Base-by-base conservation (phyloP, 2,888 invertebrate genomes). In the Adineta ricciae region DNA sequence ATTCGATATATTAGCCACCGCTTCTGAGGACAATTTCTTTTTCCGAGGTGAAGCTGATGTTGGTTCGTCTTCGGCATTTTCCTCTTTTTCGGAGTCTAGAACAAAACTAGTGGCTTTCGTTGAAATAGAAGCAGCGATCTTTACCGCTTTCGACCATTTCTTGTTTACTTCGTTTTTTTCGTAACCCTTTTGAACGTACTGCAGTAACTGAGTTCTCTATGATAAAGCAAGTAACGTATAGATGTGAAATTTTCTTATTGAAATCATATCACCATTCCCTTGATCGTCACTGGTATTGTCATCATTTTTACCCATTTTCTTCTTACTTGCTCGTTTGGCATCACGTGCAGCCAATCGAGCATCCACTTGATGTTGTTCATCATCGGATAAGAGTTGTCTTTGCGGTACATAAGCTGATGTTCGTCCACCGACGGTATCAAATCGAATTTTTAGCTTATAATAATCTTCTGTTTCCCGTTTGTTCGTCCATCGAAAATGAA, bases 401-500 rank as follows among this genome's bases (percentile, higher is more conserved):
- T 19, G 9, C 16, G 78, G 78, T 41, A 78, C 78, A n/a, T 78
- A 78, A 41, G 78, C 78, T 78, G 78, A 78, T 9, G 78, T 78
- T 78, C 78, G 78, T 41, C 78, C 78, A 41, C 78, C 78, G 8
- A 78, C 78, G 2, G 78, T 78, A 41, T 78, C 78, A 78, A 78
- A 78, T n/a, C 41, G 8, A 19, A 78, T 78, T 41, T 8, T 11
- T 41, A 41, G n/a, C n/a, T 41, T 41, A 78, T 78, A 9, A n/a
- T 41, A 41, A 41, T 38, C 41, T 78, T 78, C 2, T n/a, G 41
- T 78, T 38, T 24, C 14, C 14, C 41, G 38, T 78, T 78, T 78
- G 41, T 78, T 78, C n/a, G 78, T 78, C 78, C 78, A 78, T 41
- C 78, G 78, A 78, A 41, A 78, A 78, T 78, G 78, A 41, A 78